Percentiles rank a stretch among this genome's conserved stretches.
phyloP scores from a whole-genome alignment of 2,113 vertebrate species.

The Ailuropoda melanoleuca region DNA sequence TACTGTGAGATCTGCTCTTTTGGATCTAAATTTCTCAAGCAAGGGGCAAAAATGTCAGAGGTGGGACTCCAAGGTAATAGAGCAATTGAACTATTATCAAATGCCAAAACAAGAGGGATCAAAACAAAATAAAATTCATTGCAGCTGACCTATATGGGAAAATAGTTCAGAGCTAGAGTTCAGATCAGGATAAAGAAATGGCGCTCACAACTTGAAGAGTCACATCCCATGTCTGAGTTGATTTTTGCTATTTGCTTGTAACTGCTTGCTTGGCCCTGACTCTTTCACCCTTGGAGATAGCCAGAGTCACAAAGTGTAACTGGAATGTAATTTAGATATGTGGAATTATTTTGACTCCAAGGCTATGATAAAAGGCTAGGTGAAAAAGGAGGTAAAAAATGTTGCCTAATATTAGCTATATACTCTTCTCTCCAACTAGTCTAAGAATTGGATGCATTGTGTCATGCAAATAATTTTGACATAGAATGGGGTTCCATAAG shows the following conservation, averaged over 20 bases:
- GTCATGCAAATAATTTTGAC: neutral
- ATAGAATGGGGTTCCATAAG: neutral
- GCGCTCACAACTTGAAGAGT: neutral
- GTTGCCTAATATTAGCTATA: neutral
- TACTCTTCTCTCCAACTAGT: neutral
- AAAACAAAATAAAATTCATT: neutral
- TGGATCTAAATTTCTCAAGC: neutral
- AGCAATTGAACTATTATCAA: neutral
- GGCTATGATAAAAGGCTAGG: neutral
- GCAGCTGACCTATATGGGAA: neutral
- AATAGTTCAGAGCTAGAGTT: neutral
- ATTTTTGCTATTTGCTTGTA: neutral
- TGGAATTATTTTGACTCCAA: neutral
- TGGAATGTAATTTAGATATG: neutral
- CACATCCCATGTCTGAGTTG: neutral
- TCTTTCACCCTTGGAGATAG: neutral
- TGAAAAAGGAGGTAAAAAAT: neutral
- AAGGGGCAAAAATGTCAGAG: neutral
- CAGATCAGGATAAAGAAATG: neutral
- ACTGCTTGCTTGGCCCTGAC: neutral
- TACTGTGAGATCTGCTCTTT: neutral
- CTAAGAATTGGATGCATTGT: neutral
- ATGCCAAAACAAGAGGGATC: neutral
- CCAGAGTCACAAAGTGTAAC: neutral
- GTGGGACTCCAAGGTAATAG: neutral